Percentiles rank a stretch among this genome's conserved stretches.
Evolutionary conservation across 2,797 vertebrate species (phyloP).

Genomic region (Thalassophryne amazonica): DNA sequence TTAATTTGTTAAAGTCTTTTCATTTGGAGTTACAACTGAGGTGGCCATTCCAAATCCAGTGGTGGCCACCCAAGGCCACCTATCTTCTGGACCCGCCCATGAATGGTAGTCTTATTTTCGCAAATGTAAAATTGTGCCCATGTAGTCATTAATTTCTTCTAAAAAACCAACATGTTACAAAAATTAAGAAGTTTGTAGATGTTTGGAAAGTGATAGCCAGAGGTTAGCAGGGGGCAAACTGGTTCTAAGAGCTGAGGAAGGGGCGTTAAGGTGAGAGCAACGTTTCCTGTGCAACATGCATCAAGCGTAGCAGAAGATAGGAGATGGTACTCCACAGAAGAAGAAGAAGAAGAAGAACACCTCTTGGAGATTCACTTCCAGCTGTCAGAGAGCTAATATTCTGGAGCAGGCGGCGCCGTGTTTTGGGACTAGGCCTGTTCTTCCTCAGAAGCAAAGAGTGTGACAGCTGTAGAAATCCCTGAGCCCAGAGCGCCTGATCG

Average conservation of each 20-base stretch:
- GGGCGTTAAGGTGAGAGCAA: conserved; percentile 3
- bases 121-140: no score
- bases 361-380: conserved; percentile 47
- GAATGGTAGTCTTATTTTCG: no score
- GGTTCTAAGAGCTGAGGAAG: conserved; percentile 17
- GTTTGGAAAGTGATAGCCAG: not conserved
- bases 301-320: conserved; percentile 46
- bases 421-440: conserved; percentile 55
- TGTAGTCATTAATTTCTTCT: no score
- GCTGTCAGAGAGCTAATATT: conserved; percentile 53
- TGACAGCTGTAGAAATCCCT: conserved; percentile 72
- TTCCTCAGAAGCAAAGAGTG: conserved; percentile 51
- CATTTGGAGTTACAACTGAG: no score
- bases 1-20: no score
- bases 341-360: conserved; percentile 41
- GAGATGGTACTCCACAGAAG: conserved; percentile 54
- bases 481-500: conserved; percentile 52
- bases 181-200: not conserved
- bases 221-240: conserved; percentile 2
- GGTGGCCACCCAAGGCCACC: no score
- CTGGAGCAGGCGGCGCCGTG: conserved; percentile 41
- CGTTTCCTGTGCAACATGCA: conserved; percentile 7
- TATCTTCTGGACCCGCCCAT: no score
- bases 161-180: not conserved
- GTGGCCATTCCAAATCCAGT: no score